phyloP scores from a whole-genome alignment of 2,888 invertebrate genomes.

The Callosobruchus maculatus region DNA sequence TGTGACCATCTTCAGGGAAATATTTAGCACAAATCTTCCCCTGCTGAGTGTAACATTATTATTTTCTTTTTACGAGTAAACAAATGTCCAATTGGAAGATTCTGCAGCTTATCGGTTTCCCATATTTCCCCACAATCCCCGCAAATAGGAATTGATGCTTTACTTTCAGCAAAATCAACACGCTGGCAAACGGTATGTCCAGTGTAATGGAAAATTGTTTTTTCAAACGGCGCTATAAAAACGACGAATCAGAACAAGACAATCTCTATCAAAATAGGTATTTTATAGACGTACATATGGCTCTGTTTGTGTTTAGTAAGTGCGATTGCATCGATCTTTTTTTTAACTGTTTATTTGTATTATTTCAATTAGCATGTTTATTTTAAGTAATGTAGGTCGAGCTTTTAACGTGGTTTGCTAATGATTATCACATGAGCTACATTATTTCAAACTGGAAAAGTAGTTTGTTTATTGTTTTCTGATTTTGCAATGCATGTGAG shows the following conservation, averaged over 20 bases:
- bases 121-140: neutral
- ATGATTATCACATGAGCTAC: too few species aligned
- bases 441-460: too few species aligned
- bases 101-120: neutral
- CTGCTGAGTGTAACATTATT: too few species aligned
- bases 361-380: neutral
- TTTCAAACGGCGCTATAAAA: conserved; percentile 58
- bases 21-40: too few species aligned
- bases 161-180: conserved; percentile 60
- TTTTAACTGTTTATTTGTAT: too few species aligned
- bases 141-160: neutral
- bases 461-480: too few species aligned
- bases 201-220: conserved; percentile 67
- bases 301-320: neutral
- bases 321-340: neutral
- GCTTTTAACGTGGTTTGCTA: too few species aligned
- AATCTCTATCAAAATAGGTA: conserved; percentile 60
- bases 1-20: too few species aligned
- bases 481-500: too few species aligned
- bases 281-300: conserved; percentile 9
- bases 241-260: conserved; percentile 44
- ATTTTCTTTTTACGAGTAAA: too few species aligned
- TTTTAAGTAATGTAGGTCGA: too few species aligned
- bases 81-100: neutral
- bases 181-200: conserved; percentile 67